Conservation (phyloP, 2,113 vertebrate species). For the Acanthisitta chloris region DNA sequence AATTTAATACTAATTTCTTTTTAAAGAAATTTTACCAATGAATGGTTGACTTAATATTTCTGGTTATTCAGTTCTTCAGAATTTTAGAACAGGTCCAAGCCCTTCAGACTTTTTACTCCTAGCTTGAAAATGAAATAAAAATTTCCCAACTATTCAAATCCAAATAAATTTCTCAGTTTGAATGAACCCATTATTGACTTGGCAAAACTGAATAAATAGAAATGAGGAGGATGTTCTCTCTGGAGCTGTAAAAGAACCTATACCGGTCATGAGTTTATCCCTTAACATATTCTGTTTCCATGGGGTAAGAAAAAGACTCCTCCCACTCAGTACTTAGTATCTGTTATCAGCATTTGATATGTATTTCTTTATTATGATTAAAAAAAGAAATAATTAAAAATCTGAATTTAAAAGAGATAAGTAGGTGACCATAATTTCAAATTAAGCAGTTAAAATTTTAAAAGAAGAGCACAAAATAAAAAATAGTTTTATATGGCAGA, state of each 20-base stretch:
- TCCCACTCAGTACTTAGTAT: background rate
- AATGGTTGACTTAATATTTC: background rate
- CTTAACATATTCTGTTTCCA: background rate
- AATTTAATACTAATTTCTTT: background rate
- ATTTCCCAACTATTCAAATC: background rate
- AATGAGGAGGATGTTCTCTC: background rate
- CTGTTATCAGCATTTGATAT: background rate
- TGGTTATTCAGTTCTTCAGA: background rate
- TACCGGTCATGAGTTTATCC: background rate
- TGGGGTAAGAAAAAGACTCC: background rate
- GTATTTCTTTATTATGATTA: background rate
- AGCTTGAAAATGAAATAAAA: background rate
- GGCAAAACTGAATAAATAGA: conserved; percentile 16
- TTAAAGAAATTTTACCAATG: background rate
- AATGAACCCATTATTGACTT: conserved; percentile 9
- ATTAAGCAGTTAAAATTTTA: background rate
- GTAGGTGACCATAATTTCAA: background rate
- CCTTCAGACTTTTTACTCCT: background rate
- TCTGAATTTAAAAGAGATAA: background rate
- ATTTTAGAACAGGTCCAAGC: background rate
- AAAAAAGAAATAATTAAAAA: background rate
- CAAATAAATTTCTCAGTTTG: background rate
- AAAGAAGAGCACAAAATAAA: background rate
- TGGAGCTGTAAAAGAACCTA: background rate
- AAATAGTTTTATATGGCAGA: background rate